Evolutionary conservation across 1,140 invertebrate species (phyloP), one percentile per base, ranked within the genome.

Genomic region (Megathymus violae): DNA sequence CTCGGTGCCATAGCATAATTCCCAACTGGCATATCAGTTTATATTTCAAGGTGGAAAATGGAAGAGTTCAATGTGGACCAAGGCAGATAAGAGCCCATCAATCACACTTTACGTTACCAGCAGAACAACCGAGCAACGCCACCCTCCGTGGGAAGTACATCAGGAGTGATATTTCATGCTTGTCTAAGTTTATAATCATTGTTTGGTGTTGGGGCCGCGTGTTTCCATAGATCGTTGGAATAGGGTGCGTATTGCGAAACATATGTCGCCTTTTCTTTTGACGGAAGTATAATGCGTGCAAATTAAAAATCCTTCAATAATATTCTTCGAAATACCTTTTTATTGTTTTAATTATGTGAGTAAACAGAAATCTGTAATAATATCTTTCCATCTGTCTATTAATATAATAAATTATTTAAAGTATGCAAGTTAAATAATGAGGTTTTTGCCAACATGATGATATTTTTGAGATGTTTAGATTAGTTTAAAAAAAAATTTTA

Each of bases 21-120:
- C 72, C 61, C 65, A 46, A 69, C 75, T 76, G 80, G 73, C 77
- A 78, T 47, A 63, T 62, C 75, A 69, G 54, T 62, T 69, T 76
- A 76, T 80, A 82, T 78, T 78, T 80, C 70, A 70, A 74, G 71
- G 78, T 73, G 51, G 67, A n/a, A 22, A 22, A 22, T 22, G 27
- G 38, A 63, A 64, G 65, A 67, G 70, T 52, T 63, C 69, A 40
- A 40, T 62, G 73, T 76, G 74, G 74, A 76, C 67, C 73, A 68
- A 62, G 6, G 41, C 50, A 75, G 81, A 86, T 86, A 86, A 84
- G 69, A 74, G 73, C 62, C 58, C 80, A 86, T 86, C 83, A 84
- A 86, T 86, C 81, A 86, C 80, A 79, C 79, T 83, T 79, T 74
- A 65, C 61, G 76, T 74, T 83, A 78, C 81, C 81, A 79, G 80